Conservation (phyloP, 2,797 vertebrate species). For the Acropternis orthonyx region DNA sequence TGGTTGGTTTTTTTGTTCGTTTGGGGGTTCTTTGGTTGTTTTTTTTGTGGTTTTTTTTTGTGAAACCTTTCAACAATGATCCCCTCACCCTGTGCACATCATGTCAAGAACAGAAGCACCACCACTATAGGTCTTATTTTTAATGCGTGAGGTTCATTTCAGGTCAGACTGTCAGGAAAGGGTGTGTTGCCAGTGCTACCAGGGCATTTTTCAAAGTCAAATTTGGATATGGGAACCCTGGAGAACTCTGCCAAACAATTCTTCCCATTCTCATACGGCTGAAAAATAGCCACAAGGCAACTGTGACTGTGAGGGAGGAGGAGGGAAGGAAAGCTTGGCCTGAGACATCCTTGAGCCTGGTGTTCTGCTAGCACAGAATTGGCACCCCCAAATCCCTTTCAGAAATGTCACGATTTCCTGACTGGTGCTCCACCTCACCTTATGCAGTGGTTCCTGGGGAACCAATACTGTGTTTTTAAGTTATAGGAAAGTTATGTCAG, state of each 20-base stretch:
- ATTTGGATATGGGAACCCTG: background rate
- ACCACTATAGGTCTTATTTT: background rate
- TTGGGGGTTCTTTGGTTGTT: too few relatives aligned
- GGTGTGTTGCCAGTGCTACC: background rate
- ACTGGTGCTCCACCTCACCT: background rate
- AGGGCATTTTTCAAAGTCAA: background rate
- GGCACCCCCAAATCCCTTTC: background rate
- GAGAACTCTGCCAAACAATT: background rate
- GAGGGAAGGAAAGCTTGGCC: background rate
- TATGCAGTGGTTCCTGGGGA: background rate
- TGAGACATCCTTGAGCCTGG: background rate
- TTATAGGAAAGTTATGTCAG: background rate
- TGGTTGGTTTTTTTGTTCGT: too few relatives aligned
- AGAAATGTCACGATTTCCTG: background rate
- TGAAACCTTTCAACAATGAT: background rate
- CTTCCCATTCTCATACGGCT: background rate
- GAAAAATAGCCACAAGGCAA: background rate
- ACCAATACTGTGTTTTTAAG: background rate
- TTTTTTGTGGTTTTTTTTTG: background rate
- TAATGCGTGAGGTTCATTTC: background rate
- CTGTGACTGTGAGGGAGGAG: background rate
- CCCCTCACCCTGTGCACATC: background rate
- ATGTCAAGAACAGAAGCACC: fast-evolving
- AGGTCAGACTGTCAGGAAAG: background rate
- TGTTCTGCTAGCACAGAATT: background rate